Evolutionary conservation across 2,888 invertebrate species (phyloP), one percentile per base, ranked within the genome.

Genomic region (Pyrrhosoma nymphula): DNA sequence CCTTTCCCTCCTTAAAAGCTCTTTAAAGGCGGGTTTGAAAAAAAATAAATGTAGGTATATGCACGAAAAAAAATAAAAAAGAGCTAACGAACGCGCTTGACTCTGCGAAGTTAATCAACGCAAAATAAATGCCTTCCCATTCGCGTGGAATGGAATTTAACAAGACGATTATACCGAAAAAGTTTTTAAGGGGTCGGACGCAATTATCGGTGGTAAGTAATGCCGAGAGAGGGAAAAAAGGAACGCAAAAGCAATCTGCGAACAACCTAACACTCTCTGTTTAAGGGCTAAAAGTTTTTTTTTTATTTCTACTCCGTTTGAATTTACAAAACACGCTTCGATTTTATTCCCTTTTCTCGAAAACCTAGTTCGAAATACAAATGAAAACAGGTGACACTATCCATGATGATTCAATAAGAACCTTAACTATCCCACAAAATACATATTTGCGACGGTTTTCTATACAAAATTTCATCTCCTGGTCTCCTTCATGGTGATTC

Each of bases 71-170:
- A 14, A 35, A 30, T 30, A 69, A 69, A 26, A 82, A 35, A 35
- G 82, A 35, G 16, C 82, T 82, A 82, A 82, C 82, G 82, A 89
- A 89, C 20, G 89, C 89, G 89, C 82, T 89, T 26, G 89, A 89
- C 56, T n/a, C 55, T 89, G 89, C 47, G 89, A 89, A 89, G 89
- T 89, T 89, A 89, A 89, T 89, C 89, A 89, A 89, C 89, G 55
- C 89, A 47, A 56, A 89, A 89, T 89, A 89, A 89, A 47, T 89
- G 47, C 55, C n/a, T 55, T n/a, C 55, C 47, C 56, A n/a, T 55
- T 69, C 82, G 82, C 82, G 82, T 82, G 82, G 82, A 82, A 82
- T 82, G 82, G 82, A 82, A 82, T 35, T 82, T 82, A 30, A 82
- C 30, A 82, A 82, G 82, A 82, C 82, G 82, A 82, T 35, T 82